Evolutionary conservation across 2,113 vertebrate genomes (phyloP), one percentile per base, ranked within the genome.

Genomic region (Oceanodroma tethys): DNA sequence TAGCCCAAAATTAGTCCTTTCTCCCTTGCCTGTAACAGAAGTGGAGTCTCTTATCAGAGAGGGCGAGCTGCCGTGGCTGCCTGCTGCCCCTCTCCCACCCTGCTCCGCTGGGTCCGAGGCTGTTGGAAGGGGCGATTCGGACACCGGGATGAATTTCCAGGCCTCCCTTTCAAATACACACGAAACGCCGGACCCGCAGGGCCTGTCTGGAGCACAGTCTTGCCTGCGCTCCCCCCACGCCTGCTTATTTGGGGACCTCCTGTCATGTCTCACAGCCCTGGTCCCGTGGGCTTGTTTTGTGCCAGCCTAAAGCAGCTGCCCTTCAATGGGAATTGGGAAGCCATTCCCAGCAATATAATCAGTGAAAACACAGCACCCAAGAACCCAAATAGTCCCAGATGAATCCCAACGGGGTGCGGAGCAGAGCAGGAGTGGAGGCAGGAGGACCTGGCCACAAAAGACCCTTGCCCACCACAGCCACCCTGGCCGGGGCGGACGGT

Each of bases 1-100:
- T 34, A 73, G 30, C 27, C 45, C 0, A 0, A 4, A 81, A 22
- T 0, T 2, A 42, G 6, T 12, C 67, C 34, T 60, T 47, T 43
- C 17, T 71, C 36, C 55, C 15, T 23, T 1, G 7, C 16, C n/a
- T 53, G 16, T 9, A 12, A 10, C 55, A 48, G 36, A 58, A 55
- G 29, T 0, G 21, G 23, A 14, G 40, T 3, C 42, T 34, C 22
- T 30, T 52, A 47, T 0, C 3, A 1, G 34, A 20, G 19, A 30
- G 3, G 23, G 32, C 0, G 16, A 38, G 4, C 10, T 62, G 62
- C 30, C 0, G 0, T 11, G 48, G 53, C 43, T 34, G 21, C 36
- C 18, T 8, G 40, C 36, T 21, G 67, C 58, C 10, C 15, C 32
- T 34, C n/a, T 52, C 6, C 16, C 55, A 19, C 18, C 26, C 30